Conservation (phyloP, 2,888 invertebrate genomes). For the Spilarctia lutea region DNA sequence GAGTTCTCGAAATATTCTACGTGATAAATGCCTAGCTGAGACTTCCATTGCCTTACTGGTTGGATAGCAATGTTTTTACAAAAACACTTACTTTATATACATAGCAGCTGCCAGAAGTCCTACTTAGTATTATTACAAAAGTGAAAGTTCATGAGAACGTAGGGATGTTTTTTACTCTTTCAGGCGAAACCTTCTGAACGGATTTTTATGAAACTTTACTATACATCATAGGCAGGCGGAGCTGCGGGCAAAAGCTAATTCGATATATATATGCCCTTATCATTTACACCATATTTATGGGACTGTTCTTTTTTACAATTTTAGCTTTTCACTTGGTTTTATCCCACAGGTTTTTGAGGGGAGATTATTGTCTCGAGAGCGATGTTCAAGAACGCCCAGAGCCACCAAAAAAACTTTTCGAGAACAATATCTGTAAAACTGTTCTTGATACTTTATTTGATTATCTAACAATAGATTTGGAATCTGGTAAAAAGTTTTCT, state of each 20-base stretch:
- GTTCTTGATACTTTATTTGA: conserved; percentile 2
- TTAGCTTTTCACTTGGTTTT: neutral
- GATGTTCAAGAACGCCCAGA: conserved; percentile 55
- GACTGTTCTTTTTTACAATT: neutral
- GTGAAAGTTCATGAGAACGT: no score
- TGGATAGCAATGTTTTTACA: neutral
- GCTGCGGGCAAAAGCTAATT: no score
- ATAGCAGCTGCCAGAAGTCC: neutral
- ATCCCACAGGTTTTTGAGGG: conserved; percentile 66
- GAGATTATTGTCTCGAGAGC: conserved; percentile 74
- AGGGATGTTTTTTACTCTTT: no score
- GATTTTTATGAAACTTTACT: no score
- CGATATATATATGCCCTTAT: no score
- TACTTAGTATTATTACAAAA: no score
- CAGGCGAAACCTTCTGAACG: no score
- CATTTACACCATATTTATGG: neutral
- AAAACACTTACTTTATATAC: neutral
- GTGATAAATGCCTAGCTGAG: neutral
- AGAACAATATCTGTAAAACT: conserved; percentile 1
- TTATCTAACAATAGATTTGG: neutral
- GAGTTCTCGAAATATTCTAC: no score
- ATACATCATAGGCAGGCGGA: no score
- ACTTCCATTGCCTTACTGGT: neutral
- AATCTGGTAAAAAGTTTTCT: conserved; percentile 8
- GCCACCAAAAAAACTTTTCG: conserved; percentile 16